Percentiles rank a stretch among this genome's conserved stretches.
Evolutionary conservation across 1,140 invertebrate species (phyloP).

Genomic region (Ooceraea biroi): DNA sequence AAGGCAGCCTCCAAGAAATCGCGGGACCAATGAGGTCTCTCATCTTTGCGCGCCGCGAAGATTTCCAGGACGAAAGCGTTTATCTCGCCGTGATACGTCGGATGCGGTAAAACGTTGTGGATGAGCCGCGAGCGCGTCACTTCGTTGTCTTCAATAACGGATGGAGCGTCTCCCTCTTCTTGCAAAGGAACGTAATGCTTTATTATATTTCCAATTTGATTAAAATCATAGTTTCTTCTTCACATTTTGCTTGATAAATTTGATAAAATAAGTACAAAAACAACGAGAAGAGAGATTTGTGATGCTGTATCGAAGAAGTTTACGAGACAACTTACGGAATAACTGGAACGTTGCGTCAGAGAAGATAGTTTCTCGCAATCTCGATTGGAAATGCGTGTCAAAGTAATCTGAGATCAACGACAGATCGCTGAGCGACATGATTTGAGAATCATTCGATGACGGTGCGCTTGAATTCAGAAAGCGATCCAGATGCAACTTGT

Average conservation of each 20-base stretch:
- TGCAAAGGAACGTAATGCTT: background rate
- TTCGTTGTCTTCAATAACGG: background rate
- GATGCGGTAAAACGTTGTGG: background rate
- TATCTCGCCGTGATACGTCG: constrained; percentile 22
- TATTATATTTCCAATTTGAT: too few relatives aligned
- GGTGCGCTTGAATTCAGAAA: background rate
- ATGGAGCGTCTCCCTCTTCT: background rate
- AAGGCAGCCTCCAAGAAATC: constrained; percentile 89
- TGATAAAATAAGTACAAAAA: constrained; percentile 20
- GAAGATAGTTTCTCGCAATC: background rate
- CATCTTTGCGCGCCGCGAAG: constrained; percentile 35
- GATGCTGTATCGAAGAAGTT: background rate
- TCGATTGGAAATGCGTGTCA: background rate
- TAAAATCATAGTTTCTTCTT: background rate
- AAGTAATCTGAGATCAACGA: background rate
- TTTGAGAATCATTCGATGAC: background rate
- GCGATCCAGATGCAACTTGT: background rate
- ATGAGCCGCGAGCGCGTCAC: background rate
- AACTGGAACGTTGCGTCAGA: background rate
- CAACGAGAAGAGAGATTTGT: background rate
- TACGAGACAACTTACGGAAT: constrained; percentile 34
- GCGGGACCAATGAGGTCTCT: constrained; percentile 85
- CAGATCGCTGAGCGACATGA: background rate
- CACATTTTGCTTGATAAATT: background rate
- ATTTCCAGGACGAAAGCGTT: constrained; percentile 76